Percentiles rank a stretch among this genome's conserved stretches.
phyloP scores from a whole-genome alignment of 2,888 invertebrate species.

The Aleiodes testaceus region DNA sequence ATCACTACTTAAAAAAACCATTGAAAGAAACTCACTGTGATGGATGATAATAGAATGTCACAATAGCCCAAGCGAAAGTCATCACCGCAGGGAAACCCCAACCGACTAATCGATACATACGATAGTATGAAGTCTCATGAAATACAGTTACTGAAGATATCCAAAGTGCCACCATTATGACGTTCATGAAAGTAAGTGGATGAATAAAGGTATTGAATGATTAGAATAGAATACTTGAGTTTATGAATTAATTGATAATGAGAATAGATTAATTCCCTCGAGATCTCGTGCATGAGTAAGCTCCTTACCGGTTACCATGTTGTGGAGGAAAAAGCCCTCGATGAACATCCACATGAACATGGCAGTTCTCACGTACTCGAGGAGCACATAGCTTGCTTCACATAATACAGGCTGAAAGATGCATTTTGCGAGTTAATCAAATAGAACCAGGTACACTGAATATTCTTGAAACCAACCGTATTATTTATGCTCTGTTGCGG shows the following conservation, averaged over 20 bases:
- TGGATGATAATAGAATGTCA: conserved; percentile 75
- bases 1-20: neutral
- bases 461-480: conserved; percentile 75
- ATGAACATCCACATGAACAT: conserved; percentile 99
- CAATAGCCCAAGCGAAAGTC: conserved; percentile 81
- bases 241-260: neutral
- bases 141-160: conserved; percentile 77
- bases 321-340: conserved; percentile 92
- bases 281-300: neutral
- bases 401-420: conserved; percentile 83
- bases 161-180: conserved; percentile 3
- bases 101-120: conserved; percentile 79
- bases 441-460: too few relatives aligned
- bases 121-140: conserved; percentile 79
- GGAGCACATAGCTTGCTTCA: conserved; percentile 83
- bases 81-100: conserved; percentile 84
- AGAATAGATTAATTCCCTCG: too few relatives aligned
- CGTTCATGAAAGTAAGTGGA: conserved; percentile 12
- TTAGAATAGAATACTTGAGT: neutral
- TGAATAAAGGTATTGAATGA: conserved; percentile 3
- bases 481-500: conserved; percentile 77
- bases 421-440: conserved; percentile 16
- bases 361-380: conserved; percentile 92
- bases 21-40: conserved; percentile 67
- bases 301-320: conserved; percentile 81